Conservation (phyloP, 1,140 invertebrate genomes). For the Zaprionus capensis region DNA sequence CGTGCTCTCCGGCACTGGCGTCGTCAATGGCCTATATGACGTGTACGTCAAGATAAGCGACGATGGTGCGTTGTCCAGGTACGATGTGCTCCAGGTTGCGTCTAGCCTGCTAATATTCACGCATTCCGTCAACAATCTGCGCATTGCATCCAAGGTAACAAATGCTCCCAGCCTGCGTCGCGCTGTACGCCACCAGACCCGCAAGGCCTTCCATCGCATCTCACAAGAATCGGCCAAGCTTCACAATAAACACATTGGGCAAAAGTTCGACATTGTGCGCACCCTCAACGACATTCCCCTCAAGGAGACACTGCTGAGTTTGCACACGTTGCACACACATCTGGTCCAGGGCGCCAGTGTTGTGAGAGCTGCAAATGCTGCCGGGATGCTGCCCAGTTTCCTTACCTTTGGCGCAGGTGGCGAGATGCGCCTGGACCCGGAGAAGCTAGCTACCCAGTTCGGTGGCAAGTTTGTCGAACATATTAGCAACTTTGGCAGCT, state of each 20-base stretch:
- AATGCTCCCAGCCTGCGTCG: slow-evolving; percentile 55
- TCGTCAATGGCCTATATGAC: slow-evolving; percentile 66
- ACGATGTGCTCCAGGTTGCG: slow-evolving; percentile 67
- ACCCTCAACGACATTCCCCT: slow-evolving; percentile 75
- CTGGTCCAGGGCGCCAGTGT: slow-evolving; percentile 38
- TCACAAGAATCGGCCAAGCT: slow-evolving; percentile 53
- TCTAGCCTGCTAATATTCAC: slow-evolving; percentile 73
- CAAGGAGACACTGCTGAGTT: slow-evolving; percentile 57
- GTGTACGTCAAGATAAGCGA: slow-evolving; percentile 69
- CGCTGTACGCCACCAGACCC: slow-evolving; percentile 46
- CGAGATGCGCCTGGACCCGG: slow-evolving; percentile 47
- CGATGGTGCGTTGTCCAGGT: slow-evolving; percentile 51
- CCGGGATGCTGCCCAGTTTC: slow-evolving; percentile 46
- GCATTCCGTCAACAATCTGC: slow-evolving; percentile 73
- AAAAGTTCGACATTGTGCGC: slow-evolving; percentile 70
- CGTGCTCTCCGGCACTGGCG: slow-evolving; percentile 66
- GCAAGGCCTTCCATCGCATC: slow-evolving; percentile 57
- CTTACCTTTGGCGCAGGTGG: slow-evolving; percentile 30
- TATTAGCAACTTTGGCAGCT: slow-evolving; percentile 55
- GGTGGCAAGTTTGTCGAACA: slow-evolving; percentile 71
- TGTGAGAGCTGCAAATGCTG: slow-evolving; percentile 28
- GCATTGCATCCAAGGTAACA: slow-evolving; percentile 62
- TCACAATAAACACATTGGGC: slow-evolving; percentile 16
- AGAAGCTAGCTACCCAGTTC: slow-evolving; percentile 42
- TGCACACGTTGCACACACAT: slow-evolving; percentile 56